These are phyloP conservation scores for Aurelia aurita complex sp. Pacific DNA, from an alignment of 30 jellyfish, hydroid and myxozoan species.

Conservation along the genomic window DNA sequence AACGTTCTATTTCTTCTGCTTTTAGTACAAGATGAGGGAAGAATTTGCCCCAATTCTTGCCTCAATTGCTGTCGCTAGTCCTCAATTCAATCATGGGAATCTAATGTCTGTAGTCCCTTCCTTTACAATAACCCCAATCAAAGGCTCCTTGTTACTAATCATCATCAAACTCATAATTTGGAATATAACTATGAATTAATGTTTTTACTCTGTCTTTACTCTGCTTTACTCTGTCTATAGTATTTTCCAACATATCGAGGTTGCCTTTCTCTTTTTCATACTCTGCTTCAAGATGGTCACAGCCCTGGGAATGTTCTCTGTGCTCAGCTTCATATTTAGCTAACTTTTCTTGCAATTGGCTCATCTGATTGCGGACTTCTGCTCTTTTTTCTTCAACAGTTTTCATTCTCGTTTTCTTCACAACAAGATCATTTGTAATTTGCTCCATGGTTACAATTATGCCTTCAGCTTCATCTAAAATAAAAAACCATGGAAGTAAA, in stretches of 20 bases:
- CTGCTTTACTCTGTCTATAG: constrained; percentile 41
- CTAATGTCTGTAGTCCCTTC: no score
- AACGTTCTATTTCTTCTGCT: no score
- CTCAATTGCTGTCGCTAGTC: no score
- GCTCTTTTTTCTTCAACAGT: constrained; percentile 24
- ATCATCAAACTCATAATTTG: constrained; percentile 52
- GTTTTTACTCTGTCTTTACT: constrained; percentile 63
- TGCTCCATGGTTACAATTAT: constrained; percentile 46
- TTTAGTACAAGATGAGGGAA: no score
- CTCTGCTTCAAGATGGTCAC: constrained; percentile 33
- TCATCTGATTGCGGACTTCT: constrained; percentile 24
- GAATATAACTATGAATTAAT: constrained; percentile 36
- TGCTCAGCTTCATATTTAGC: constrained; percentile 10
- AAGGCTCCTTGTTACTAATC: neutral
- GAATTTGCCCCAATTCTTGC: no score
- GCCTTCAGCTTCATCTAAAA: constrained; percentile 51
- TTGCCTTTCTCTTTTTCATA: constrained; percentile 52
- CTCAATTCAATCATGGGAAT: no score
- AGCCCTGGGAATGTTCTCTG: neutral
- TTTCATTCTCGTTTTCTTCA: constrained; percentile 17
- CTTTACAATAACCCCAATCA: no score
- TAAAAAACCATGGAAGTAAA: neutral
- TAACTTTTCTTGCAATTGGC: constrained; percentile 29
- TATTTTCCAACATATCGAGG: constrained; percentile 57
- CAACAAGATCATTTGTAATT: constrained; percentile 30